A percentile compares a stretch with the other conserved stretches of the same genome.
These are phyloP conservation scores for Caracal caracal DNA, from an alignment of 2,113 vertebrate genomes.

Conservation along the genomic window DNA sequence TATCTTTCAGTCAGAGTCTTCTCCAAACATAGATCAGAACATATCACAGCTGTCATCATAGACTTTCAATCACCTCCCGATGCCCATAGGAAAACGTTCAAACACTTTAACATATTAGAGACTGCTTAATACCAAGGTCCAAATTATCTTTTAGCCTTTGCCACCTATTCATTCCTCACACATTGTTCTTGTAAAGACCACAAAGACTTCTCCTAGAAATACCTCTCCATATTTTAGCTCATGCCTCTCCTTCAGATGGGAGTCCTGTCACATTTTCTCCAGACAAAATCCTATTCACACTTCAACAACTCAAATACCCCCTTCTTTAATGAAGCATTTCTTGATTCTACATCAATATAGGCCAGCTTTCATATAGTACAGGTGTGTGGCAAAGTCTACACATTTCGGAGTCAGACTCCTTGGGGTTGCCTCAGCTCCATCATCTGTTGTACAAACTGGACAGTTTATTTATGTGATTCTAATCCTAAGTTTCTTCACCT, in stretches of 20 bases:
- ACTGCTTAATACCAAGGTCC: neutral
- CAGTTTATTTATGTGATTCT: neutral
- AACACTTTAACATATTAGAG: neutral
- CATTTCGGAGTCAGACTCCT: neutral
- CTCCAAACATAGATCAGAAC: neutral
- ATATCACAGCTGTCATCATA: neutral
- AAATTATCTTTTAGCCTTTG: neutral
- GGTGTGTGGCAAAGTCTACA: neutral
- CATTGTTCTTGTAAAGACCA: neutral
- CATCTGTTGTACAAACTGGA: neutral
- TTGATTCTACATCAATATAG: neutral
- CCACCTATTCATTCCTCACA: neutral
- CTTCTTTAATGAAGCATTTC: neutral
- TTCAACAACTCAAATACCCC: neutral
- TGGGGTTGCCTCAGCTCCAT: neutral
- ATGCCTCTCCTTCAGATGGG: neutral
- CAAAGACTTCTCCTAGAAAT: neutral
- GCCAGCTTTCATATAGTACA: neutral
- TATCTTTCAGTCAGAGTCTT: neutral
- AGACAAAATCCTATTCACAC: neutral
- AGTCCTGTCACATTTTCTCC: neutral
- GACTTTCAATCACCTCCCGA: neutral
- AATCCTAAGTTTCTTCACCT: neutral
- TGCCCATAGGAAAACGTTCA: neutral
- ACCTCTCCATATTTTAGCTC: neutral